Evolutionary conservation across 53 echinoderm and acorn worm species (phyloP).

Genomic region (Echinometra lucunter): DNA sequence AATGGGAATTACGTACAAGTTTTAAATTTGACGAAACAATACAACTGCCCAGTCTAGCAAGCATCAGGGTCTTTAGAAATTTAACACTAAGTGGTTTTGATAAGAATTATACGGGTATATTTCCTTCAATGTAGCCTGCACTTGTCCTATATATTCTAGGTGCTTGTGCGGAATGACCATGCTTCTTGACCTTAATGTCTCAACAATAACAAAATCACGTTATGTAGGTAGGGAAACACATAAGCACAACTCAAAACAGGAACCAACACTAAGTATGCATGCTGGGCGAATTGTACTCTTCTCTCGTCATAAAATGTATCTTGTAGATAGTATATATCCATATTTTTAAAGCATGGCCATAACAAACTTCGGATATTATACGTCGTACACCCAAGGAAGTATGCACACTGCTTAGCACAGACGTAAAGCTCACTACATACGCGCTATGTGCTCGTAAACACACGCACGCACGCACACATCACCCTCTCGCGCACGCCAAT

Average conservation of each 20-base stretch:
- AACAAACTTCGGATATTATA: slow-evolving; percentile 18
- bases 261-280: neutral
- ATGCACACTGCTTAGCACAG: neutral
- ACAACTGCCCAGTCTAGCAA: too few relatives aligned
- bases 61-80: neutral
- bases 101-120: neutral
- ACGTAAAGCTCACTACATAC: neutral
- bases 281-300: neutral
- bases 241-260: neutral
- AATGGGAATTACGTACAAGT: too few relatives aligned
- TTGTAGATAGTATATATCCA: too few relatives aligned
- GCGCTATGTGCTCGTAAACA: neutral
- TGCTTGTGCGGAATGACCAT: neutral
- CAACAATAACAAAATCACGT: too few relatives aligned
- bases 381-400: neutral
- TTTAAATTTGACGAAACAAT: too few relatives aligned
- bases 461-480: neutral
- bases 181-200: too few relatives aligned
- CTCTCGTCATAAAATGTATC: too few relatives aligned
- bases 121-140: neutral
- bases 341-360: too few relatives aligned
- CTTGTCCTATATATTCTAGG: neutral
- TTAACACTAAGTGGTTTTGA: neutral
- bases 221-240: too few relatives aligned
- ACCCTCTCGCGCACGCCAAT: neutral